Conservation (phyloP, 2,113 vertebrate genomes). For the Geothlypis trichas region DNA sequence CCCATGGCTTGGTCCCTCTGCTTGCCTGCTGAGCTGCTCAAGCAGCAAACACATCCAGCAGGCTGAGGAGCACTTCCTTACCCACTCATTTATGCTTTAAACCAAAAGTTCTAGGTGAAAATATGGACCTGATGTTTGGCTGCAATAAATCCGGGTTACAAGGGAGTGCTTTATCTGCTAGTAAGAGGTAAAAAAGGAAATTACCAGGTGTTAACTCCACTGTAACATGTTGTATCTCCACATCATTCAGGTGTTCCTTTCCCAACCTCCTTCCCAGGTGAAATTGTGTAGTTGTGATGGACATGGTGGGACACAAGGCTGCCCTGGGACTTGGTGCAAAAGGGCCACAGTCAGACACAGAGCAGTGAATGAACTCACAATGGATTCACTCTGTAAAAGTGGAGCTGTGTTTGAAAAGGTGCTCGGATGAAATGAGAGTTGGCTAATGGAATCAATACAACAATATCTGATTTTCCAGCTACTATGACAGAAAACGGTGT, state of each 20-base stretch:
- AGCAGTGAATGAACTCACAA: not conserved
- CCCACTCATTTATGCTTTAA: not conserved
- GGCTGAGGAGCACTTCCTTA: not conserved
- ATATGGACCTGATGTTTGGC: not conserved
- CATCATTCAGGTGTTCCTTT: not conserved
- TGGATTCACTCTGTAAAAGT: not conserved
- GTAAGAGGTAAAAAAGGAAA: not conserved
- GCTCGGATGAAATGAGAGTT: conserved; percentile 8
- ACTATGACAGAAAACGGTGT: conserved; percentile 34
- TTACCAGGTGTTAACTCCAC: not conserved
- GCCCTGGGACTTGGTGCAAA: not conserved
- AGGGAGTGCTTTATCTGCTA: not conserved
- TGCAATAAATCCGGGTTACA: not conserved
- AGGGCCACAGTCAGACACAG: not conserved
- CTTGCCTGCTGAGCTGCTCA: not conserved
- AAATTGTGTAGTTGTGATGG: not conserved
- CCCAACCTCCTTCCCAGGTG: not conserved
- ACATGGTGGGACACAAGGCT: not conserved
- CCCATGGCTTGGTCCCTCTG: rapidly evolving
- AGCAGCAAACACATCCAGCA: too few species aligned
- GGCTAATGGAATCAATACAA: conserved; percentile 63
- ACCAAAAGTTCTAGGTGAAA: not conserved
- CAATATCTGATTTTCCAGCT: conserved; percentile 60
- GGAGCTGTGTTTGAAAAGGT: conserved; percentile 6
- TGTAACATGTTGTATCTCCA: not conserved